Conservation (phyloP, 2,797 vertebrate species). For the Gallinago solitaria region DNA sequence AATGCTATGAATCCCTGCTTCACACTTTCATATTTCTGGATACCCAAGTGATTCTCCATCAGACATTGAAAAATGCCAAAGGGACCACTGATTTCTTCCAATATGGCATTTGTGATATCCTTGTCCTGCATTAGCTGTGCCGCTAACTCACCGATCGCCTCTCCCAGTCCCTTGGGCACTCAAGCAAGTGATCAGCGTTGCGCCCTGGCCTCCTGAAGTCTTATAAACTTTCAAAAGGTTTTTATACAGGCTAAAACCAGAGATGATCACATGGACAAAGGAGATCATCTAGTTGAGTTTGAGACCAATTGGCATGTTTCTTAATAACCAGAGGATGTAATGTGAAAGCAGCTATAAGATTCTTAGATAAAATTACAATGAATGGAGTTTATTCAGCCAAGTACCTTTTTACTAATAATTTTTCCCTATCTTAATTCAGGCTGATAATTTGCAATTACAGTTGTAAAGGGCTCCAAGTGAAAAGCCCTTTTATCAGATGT, state of each 20-base stretch:
- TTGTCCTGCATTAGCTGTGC: background rate
- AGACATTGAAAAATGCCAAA: background rate
- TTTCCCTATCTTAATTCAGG: slow-evolving; percentile 40
- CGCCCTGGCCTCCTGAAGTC: background rate
- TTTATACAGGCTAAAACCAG: background rate
- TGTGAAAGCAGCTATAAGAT: background rate
- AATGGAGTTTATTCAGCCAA: slow-evolving; percentile 25
- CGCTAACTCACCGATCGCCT: background rate
- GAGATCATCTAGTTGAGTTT: background rate
- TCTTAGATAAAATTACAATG: background rate
- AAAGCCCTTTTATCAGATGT: slow-evolving; percentile 57
- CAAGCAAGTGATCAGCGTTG: background rate
- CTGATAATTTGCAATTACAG: slow-evolving; percentile 63
- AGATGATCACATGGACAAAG: background rate
- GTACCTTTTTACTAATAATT: slow-evolving; percentile 43
- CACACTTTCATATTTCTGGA: background rate
- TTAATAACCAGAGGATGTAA: slow-evolving; percentile 4
- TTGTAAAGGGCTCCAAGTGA: slow-evolving; percentile 29
- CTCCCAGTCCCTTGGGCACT: background rate
- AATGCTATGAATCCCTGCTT: background rate
- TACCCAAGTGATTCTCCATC: rapidly evolving
- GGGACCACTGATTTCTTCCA: background rate
- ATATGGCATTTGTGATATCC: background rate
- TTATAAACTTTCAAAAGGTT: background rate
- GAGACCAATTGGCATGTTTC: background rate